Evolutionary conservation across 53 echinoderm and acorn worm species (phyloP).

Genomic region (Antedon mediterranea): DNA sequence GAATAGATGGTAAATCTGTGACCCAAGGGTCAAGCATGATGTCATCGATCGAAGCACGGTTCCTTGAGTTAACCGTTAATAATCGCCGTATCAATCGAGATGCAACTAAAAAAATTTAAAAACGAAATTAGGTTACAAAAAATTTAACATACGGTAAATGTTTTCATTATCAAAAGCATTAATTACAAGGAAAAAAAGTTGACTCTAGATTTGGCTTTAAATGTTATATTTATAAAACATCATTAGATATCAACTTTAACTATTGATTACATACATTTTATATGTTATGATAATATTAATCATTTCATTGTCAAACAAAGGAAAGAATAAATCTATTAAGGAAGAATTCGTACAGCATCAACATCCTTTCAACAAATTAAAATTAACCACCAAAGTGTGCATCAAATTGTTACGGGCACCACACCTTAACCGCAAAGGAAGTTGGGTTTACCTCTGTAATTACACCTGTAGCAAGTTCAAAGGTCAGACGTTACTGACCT

Average conservation of each 20-base stretch:
- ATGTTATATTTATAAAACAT: no score
- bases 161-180: not conserved
- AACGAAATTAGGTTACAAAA: not conserved
- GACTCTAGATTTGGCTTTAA: no score
- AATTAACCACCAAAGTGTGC: not conserved
- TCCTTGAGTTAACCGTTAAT: conserved; percentile 62
- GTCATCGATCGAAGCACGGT: conserved; percentile 70
- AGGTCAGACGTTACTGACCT: no score
- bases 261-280: not conserved
- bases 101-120: conserved; percentile 26
- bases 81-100: conserved; percentile 60
- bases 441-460: conserved; percentile 3
- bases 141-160: not conserved
- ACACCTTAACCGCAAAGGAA: not conserved
- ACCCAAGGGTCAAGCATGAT: conserved; percentile 68
- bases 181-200: no score
- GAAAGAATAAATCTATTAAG: not conserved
- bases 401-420: not conserved
- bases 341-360: not conserved
- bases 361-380: no score
- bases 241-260: not conserved
- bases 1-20: not conserved
- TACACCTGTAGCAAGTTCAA: no score
- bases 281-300: not conserved
- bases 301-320: not conserved